Base-by-base conservation (phyloP, 2,113 vertebrate species). In the Engystomops pustulosus region DNA sequence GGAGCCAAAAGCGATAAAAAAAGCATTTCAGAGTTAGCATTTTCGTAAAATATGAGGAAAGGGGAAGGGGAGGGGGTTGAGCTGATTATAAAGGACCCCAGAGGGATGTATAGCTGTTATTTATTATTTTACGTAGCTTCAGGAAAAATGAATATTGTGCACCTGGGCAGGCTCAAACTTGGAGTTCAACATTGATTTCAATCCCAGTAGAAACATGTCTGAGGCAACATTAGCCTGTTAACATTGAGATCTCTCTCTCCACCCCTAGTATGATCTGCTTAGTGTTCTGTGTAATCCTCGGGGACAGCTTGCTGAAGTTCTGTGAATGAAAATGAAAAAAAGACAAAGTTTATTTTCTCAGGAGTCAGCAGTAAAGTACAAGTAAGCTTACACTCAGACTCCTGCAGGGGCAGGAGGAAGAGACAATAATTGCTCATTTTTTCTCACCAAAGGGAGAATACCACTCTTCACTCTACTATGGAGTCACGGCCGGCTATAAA, bases 51-150 rank as follows among this genome's bases (percentile, higher is more conserved):
- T 38, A 27, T 41, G 62, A 68, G 18, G 41, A 79, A n/a, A n/a
- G n/a, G n/a, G n/a, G n/a, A n/a, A n/a, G n/a, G n/a, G n/a, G n/a
- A n/a, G n/a, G n/a, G 71, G 18, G 8, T 18, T 45, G n/a, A 45
- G n/a, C 45, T 79, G 74, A 78, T 85, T 85, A 69, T 70, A 34
- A 34, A 79, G 65, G 67, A 65, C 82, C 82, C 82, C 45, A 38
- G 72, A 84, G 83, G 74, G 83, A 44, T 38, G 72, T 44, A 38
- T 55, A 78, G 70, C 47, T 84, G 32, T 70, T 84, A 84, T 84
- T 76, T 84, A 77, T 84, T 84, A 84, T 79, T 85, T 58, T 70
- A 58, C 18, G 17, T 85, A 70, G 83, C 83, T 85, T 85, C 49
- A 45, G 83, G 83, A 79, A 85, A 83, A 85, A 85, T 85, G 74